A percentile compares a stretch with the other conserved stretches of the same genome.
Conservation (phyloP, 2,797 vertebrate genomes). For the Lepus townsendii region DNA sequence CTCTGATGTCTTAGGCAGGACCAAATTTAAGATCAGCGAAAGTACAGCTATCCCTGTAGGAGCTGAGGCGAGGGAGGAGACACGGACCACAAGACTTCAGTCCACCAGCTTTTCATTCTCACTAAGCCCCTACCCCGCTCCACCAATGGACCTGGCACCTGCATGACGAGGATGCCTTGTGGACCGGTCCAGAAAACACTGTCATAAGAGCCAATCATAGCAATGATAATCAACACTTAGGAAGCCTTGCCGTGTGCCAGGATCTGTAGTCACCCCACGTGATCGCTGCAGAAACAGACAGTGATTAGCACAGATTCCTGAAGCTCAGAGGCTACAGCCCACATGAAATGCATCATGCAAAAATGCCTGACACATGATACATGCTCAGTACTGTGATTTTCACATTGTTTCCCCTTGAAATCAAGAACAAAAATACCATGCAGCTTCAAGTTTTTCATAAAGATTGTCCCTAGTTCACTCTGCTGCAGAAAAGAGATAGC, state of each 20-base stretch:
- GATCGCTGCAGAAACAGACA: neutral
- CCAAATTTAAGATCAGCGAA: neutral
- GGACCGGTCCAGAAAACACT: neutral
- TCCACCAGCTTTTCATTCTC: neutral
- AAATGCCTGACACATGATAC: neutral
- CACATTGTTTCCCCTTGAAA: neutral
- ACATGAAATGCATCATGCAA: neutral
- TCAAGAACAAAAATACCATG: conserved; percentile 2
- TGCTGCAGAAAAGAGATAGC: neutral
- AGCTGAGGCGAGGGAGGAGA: neutral
- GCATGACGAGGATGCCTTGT: neutral
- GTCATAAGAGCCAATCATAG: neutral
- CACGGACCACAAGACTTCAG: neutral
- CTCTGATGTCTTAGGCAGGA: neutral
- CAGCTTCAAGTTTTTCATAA: neutral
- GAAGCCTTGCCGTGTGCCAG: neutral
- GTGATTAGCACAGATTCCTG: neutral
- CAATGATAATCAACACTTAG: neutral
- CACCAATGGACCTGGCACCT: neutral
- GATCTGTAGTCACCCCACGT: neutral
- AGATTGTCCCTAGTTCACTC: neutral
- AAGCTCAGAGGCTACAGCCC: neutral
- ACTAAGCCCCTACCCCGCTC: too few relatives aligned
- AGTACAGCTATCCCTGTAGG: neutral
- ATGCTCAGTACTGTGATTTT: neutral